phyloP scores from a whole-genome alignment of 2,888 invertebrate genomes.

The Bellardia pandia region DNA sequence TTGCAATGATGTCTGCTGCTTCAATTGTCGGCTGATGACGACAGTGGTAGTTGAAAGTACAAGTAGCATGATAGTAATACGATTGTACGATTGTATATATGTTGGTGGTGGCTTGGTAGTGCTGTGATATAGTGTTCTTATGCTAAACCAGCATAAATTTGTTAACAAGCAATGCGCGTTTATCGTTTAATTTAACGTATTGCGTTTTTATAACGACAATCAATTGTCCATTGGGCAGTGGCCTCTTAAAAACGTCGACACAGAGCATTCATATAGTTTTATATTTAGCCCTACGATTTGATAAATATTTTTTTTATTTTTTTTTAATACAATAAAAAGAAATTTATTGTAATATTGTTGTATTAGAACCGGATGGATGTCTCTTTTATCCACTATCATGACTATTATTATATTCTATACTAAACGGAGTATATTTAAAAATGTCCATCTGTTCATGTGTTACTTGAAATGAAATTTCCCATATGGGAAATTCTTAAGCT shows the following conservation, averaged over 20 bases:
- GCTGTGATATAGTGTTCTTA: conserved; percentile 49
- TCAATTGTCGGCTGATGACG: conserved; percentile 55
- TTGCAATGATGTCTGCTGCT: conserved; percentile 50
- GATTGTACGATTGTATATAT: neutral
- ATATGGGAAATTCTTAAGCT: too few species aligned
- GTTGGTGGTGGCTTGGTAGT: conserved; percentile 42
- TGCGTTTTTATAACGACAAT: conserved; percentile 52
- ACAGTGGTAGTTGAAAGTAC: conserved; percentile 36
- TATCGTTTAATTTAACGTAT: conserved; percentile 66
- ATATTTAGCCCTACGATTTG: conserved; percentile 25
- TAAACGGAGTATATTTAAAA: too few species aligned
- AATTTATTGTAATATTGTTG: neutral
- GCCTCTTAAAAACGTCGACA: conserved; percentile 43
- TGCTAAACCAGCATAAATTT: conserved; percentile 72
- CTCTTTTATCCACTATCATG: too few species aligned
- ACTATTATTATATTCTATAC: too few species aligned
- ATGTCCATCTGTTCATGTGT: too few species aligned
- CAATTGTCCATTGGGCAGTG: conserved; percentile 69
- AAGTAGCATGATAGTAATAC: neutral
- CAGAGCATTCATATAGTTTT: conserved; percentile 9
- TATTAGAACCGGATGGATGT: too few species aligned
- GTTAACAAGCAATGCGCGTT: conserved; percentile 65
- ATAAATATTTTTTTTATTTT: neutral
- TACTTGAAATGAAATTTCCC: too few species aligned
- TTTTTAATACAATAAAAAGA: neutral